Conservation (phyloP, 2,888 invertebrate genomes). For the Plusia festucae region DNA sequence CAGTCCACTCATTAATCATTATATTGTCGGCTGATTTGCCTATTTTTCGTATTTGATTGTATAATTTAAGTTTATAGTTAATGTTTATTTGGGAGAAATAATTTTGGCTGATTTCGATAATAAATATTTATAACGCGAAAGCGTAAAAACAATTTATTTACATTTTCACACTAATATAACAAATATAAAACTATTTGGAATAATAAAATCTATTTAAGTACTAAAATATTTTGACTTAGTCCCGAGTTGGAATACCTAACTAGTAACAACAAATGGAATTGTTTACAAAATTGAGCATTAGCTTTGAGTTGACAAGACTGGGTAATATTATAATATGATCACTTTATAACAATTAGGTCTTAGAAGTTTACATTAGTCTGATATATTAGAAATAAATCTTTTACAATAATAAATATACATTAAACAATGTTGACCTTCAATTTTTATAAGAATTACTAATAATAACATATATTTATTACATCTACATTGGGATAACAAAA, state of each 20-base stretch:
- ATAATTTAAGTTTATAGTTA: slow-evolving; percentile 83
- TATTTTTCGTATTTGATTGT: slow-evolving; percentile 74
- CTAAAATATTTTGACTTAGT: slow-evolving; percentile 57
- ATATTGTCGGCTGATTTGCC: slow-evolving; percentile 58
- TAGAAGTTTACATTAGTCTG: slow-evolving; percentile 23
- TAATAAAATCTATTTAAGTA: slow-evolving; percentile 62
- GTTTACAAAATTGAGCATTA: slow-evolving; percentile 60
- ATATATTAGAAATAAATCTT: slow-evolving; percentile 19
- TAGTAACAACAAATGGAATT: slow-evolving; percentile 19
- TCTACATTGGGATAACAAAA: slow-evolving; percentile 13
- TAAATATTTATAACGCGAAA: slow-evolving; percentile 85
- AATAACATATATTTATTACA: slow-evolving; percentile 3
- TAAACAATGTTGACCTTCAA: slow-evolving; percentile 19
- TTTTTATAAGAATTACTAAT: slow-evolving; percentile 7
- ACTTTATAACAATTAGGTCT: slow-evolving; percentile 16
- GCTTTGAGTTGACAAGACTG: slow-evolving; percentile 25
- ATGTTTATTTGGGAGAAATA: slow-evolving; percentile 84
- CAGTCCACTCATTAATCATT: slow-evolving; percentile 40
- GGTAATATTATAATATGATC: slow-evolving; percentile 7
- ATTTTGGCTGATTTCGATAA: slow-evolving; percentile 87
- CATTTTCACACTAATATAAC: slow-evolving; percentile 57
- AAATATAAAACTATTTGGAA: slow-evolving; percentile 58
- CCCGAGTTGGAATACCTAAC: slow-evolving; percentile 30
- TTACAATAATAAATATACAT: slow-evolving; percentile 21
- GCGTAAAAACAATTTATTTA: slow-evolving; percentile 67